These are phyloP conservation scores for Tetragnatha versicolor DNA, from an alignment of 1,140 invertebrate species.

Conservation along the genomic window DNA sequence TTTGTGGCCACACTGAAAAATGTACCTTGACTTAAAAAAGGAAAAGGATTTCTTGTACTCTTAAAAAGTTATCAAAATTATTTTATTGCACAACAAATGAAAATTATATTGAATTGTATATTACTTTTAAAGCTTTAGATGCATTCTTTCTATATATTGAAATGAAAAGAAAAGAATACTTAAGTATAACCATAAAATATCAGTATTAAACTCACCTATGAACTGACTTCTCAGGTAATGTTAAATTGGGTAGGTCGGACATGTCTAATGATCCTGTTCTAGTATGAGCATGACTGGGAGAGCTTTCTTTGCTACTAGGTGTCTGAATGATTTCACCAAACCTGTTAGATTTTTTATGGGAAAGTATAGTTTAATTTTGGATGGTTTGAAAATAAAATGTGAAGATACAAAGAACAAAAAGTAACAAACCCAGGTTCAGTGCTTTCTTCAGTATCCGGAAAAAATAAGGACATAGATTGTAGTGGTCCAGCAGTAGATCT, in stretches of 20 bases:
- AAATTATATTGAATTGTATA: too few relatives aligned
- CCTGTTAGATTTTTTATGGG: slow-evolving; percentile 11
- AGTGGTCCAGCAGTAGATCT: slow-evolving; percentile 43
- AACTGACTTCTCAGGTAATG: slow-evolving; percentile 42
- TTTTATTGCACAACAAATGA: too few relatives aligned
- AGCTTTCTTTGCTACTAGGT: slow-evolving; percentile 57
- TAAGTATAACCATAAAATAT: too few relatives aligned
- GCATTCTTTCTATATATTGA: too few relatives aligned
- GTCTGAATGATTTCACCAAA: slow-evolving; percentile 36
- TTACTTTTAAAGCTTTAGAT: too few relatives aligned
- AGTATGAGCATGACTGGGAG: slow-evolving; percentile 57
- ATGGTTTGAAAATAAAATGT: not conserved
- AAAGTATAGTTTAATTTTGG: not conserved
- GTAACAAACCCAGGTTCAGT: slow-evolving; percentile 18
- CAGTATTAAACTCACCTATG: slow-evolving; percentile 19
- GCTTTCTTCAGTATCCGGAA: slow-evolving; percentile 52
- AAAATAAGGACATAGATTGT: slow-evolving; percentile 55
- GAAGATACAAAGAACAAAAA: slow-evolving; percentile 1
- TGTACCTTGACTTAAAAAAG: too few relatives aligned
- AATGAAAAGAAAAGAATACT: too few relatives aligned
- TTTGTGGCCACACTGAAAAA: too few relatives aligned
- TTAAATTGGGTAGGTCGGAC: slow-evolving; percentile 54
- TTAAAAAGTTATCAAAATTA: too few relatives aligned
- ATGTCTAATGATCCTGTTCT: slow-evolving; percentile 57
- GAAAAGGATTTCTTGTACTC: too few relatives aligned